These are phyloP conservation scores for Watsonalla binaria DNA, from an alignment of 2,888 invertebrate genomes.

Conservation along the genomic window DNA sequence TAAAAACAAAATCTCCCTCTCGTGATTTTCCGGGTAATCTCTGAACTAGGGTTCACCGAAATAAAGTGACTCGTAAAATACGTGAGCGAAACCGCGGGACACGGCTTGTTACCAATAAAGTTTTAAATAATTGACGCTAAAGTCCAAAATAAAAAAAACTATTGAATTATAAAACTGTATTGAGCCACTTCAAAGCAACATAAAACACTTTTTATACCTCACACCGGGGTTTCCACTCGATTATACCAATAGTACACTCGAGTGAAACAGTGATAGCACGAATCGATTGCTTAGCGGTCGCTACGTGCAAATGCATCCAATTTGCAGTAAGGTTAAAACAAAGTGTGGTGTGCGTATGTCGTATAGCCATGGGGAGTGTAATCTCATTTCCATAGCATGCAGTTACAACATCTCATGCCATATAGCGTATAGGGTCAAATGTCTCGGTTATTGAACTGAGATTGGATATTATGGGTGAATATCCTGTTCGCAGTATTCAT, in stretches of 20 bases:
- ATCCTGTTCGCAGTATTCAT: not conserved
- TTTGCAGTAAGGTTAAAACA: slow-evolving; percentile 58
- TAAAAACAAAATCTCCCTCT: too few species aligned
- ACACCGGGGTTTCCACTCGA: not conserved
- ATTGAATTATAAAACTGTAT: too few species aligned
- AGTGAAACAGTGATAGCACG: slow-evolving; percentile 11
- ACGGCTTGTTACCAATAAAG: too few species aligned
- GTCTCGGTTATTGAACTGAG: not conserved
- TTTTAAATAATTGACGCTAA: too few species aligned
- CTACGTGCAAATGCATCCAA: slow-evolving; percentile 59
- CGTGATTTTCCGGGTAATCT: too few species aligned
- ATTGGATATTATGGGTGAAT: not conserved
- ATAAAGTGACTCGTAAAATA: too few species aligned
- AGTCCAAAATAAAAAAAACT: too few species aligned
- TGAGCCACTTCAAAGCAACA: too few species aligned
- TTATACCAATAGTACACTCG: not conserved
- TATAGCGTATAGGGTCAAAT: not conserved
- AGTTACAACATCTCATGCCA: not conserved
- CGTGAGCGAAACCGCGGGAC: too few species aligned
- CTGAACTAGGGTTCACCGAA: too few species aligned
- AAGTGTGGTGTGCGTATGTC: slow-evolving; percentile 10
- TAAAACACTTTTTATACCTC: not conserved
- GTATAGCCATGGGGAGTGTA: not conserved
- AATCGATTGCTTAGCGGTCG: slow-evolving; percentile 33
- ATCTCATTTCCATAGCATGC: not conserved